These are phyloP conservation scores for Antechinus stuartii DNA, from an alignment of 2,113 vertebrate genomes.

Conservation along the genomic window DNA sequence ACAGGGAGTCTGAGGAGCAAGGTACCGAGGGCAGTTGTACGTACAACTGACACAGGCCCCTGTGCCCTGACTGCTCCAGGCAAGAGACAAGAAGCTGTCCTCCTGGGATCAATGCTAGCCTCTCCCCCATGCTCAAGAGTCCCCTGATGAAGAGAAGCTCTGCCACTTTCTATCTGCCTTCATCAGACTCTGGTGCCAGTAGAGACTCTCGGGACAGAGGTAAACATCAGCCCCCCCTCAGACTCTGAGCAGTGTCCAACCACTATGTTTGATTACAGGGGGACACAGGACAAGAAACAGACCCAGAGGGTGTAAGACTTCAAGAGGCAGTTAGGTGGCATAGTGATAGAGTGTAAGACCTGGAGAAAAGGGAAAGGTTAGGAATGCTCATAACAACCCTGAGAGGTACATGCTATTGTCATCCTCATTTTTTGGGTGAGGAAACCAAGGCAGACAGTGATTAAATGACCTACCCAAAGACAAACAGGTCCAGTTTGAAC, in stretches of 20 bases:
- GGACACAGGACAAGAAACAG: slow-evolving; percentile 23
- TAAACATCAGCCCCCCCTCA: neutral
- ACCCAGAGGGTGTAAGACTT: slow-evolving; percentile 15
- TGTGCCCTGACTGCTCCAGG: neutral
- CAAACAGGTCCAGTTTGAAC: neutral
- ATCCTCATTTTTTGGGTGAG: neutral
- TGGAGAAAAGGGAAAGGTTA: neutral
- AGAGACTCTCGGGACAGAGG: neutral
- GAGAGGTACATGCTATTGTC: neutral
- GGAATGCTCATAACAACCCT: neutral
- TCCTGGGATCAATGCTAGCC: neutral
- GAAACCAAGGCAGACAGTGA: neutral
- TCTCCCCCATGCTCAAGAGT: neutral
- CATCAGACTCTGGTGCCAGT: neutral
- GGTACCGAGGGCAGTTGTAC: neutral
- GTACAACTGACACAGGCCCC: neutral
- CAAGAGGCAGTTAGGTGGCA: neutral
- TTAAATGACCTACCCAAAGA: neutral
- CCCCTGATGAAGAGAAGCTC: neutral
- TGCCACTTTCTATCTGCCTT: neutral
- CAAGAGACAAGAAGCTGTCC: neutral
- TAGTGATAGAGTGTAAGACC: neutral
- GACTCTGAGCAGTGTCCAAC: neutral
- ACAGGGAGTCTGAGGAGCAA: slow-evolving; percentile 10
- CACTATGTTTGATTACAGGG: slow-evolving; percentile 25